A percentile compares a stretch with the other conserved stretches of the same genome.
phyloP scores from a whole-genome alignment of 2,888 invertebrate genomes.

The Troglohyphantes excavatus region DNA sequence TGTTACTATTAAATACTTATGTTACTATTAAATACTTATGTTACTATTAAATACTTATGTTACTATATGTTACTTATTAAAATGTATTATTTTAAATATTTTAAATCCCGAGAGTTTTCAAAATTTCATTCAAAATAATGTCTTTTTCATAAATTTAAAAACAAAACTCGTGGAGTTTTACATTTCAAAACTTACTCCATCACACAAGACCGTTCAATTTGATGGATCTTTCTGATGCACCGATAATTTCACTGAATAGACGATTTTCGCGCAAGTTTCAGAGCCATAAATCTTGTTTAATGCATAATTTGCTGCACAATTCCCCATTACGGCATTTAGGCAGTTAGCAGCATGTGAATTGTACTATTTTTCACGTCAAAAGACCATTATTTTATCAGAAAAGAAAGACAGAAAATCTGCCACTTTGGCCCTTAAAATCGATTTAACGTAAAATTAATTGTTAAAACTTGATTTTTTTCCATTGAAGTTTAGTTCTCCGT shows the following conservation, averaged over 20 bases:
- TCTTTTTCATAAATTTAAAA: too few species aligned
- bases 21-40: too few species aligned
- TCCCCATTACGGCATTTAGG: constrained; percentile 32
- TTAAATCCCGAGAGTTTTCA: too few species aligned
- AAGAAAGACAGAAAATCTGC: neutral
- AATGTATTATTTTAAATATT: too few species aligned
- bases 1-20: too few species aligned
- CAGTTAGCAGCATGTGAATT: constrained; percentile 36
- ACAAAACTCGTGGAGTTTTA: too few species aligned
- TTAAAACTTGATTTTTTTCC: neutral
- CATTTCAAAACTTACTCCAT: too few species aligned
- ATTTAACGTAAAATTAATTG: constrained; percentile 15
- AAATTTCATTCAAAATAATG: too few species aligned
- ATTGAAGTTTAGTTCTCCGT: too few species aligned
- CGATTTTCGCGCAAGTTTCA: neutral
- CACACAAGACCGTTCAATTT: too few species aligned
- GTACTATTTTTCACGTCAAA: constrained; percentile 8
- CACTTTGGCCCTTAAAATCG: neutral
- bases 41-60: too few species aligned
- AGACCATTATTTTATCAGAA: constrained; percentile 12
- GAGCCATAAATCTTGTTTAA: constrained; percentile 32
- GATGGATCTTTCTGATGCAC: constrained; percentile 13
- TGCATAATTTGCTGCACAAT: constrained; percentile 10
- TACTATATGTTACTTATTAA: too few species aligned
- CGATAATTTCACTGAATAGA: constrained; percentile 13